Evolutionary conservation across 2,888 invertebrate genomes (phyloP).

Genomic region (Liodrosophila aerea): DNA sequence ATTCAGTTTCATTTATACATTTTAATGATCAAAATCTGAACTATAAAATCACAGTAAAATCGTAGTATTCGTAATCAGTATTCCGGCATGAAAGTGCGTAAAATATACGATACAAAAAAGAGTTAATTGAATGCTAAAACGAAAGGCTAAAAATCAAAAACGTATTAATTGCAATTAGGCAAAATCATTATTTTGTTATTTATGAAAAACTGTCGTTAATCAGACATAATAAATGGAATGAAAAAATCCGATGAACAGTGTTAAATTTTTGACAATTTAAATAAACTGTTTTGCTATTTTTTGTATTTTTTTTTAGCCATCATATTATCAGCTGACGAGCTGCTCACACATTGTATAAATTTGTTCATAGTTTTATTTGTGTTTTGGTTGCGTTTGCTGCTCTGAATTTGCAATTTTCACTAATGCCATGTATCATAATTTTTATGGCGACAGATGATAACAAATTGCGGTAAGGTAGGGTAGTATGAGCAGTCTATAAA

Average conservation of each 20-base stretch:
- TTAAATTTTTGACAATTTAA: constrained; percentile 61
- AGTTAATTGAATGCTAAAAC: constrained; percentile 10
- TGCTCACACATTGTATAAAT: constrained; percentile 14
- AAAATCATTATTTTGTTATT: constrained; percentile 43
- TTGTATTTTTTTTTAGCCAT: constrained; percentile 1
- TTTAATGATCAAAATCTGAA: constrained; percentile 34
- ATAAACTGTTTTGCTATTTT: constrained; percentile 39
- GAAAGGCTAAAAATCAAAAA: constrained; percentile 21
- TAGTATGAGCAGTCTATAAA: no score
- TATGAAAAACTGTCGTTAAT: constrained; percentile 50
- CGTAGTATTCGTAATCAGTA: constrained; percentile 33
- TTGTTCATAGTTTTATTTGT: constrained; percentile 10
- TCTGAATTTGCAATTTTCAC: constrained; percentile 60
- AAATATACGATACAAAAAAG: no score
- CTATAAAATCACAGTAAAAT: constrained; percentile 24
- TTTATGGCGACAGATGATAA: constrained; percentile 16
- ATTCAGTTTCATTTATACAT: constrained; percentile 38
- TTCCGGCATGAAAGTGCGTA: no score
- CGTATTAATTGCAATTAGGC: constrained; percentile 53
- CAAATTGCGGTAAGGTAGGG: no score
- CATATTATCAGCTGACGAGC: not conserved
- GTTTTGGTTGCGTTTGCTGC: constrained; percentile 4
- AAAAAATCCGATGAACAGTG: constrained; percentile 33
- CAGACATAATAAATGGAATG: constrained; percentile 13
- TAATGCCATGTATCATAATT: constrained; percentile 55